These are phyloP conservation scores for Macrosteles quadrilineatus DNA, from an alignment of 1,140 invertebrate species.

Conservation along the genomic window DNA sequence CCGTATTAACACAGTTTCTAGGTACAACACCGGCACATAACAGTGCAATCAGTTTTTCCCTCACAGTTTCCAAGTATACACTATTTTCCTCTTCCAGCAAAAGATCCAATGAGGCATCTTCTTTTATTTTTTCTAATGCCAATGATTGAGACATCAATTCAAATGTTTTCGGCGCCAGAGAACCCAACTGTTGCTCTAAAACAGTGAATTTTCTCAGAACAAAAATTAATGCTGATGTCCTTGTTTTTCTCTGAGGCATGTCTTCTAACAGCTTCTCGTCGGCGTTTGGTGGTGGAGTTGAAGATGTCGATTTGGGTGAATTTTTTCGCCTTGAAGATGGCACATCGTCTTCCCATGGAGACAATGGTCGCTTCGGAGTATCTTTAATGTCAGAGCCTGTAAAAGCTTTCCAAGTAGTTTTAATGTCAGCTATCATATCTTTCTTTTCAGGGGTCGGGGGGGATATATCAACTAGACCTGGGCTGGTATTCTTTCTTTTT, in stretches of 20 bases:
- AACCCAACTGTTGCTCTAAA: constrained; percentile 76
- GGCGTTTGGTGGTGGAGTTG: neutral
- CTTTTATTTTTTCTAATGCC: constrained; percentile 69
- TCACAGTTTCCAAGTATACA: constrained; percentile 77
- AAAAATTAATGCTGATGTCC: constrained; percentile 56
- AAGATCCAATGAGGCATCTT: constrained; percentile 70
- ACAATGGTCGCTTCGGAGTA: constrained; percentile 37
- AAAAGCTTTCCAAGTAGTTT: constrained; percentile 45
- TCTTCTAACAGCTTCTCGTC: constrained; percentile 3
- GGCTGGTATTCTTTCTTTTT: constrained; percentile 13
- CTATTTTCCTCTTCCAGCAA: constrained; percentile 67
- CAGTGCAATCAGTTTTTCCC: constrained; percentile 82
- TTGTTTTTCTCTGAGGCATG: constrained; percentile 22
- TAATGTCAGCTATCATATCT: constrained; percentile 43
- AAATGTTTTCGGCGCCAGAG: constrained; percentile 74
- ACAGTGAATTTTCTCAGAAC: constrained; percentile 74
- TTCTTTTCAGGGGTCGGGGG: constrained; percentile 32
- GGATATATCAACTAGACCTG: constrained; percentile 28
- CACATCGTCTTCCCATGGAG: constrained; percentile 41
- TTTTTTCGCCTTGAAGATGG: neutral
- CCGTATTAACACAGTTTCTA: constrained; percentile 61
- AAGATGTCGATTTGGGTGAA: constrained; percentile 3
- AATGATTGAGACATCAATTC: constrained; percentile 71
- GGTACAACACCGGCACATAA: constrained; percentile 73
- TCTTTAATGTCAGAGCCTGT: constrained; percentile 42